Base-by-base conservation (phyloP, 2,888 invertebrate species). In the Terebella lapidaria region DNA sequence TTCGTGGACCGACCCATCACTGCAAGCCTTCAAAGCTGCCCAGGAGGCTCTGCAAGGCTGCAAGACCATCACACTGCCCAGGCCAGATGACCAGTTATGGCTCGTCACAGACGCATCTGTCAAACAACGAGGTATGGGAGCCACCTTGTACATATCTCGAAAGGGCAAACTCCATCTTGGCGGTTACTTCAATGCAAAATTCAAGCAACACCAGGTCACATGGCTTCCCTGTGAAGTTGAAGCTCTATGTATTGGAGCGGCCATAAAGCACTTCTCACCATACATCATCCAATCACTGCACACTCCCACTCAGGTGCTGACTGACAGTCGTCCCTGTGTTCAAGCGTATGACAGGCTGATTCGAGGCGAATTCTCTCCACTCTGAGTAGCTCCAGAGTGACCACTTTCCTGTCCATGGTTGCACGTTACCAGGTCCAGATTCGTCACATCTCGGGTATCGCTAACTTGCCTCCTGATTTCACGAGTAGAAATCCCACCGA, bases 51-150 rank as follows among this genome's bases (percentile, higher is more conserved):
- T 63, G 24, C 26, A 47, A 4, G 25, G 54, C n/a, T 18, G 56
- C 25, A 52, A 46, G 18, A 55, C 51, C 24, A 61, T 65, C 27
- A 28, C 53, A 4, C 54, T 68, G 15, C 59, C 51, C 29, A 26
- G 29, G 2, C 53, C 61, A n/a, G 28, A 30, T 28, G 65, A 68
- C 52, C 52, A n/a, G 2, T 53, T 62, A 5, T 62, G 60, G 62
- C 51, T 62, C 5, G 52, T 68, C 3, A 55, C 53, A 57, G 64
- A 58, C 26, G 59, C 56, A 4, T 47, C 59, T 26, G 49, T 56
- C 2, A 60, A 61, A 27, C 20, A 52, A 25, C 45, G 24, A n/a
- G 65, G 68, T n/a, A 47, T 60, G 10, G 52, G 49, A 10, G 56
- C 57, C 2, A 60, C 60, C 3, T 20, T 60, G 49, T 60, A 60